Evolutionary conservation across 2,113 vertebrate genomes (phyloP).

Genomic region (Acrocephalus kingi): DNA sequence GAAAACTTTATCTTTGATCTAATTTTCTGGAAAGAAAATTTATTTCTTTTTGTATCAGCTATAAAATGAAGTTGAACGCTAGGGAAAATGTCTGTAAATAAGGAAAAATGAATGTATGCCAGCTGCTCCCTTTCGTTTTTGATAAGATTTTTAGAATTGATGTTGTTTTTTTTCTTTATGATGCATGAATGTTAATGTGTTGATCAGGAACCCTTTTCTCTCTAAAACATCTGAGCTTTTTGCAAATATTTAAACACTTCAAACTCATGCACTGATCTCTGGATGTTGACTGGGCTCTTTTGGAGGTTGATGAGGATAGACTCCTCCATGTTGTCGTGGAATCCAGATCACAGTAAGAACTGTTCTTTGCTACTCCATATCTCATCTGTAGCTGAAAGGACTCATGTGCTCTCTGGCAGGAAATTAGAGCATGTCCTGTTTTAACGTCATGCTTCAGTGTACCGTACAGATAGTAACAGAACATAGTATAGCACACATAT

Average conservation of each 20-base stretch:
- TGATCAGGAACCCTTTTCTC: not conserved
- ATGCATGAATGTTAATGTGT: slow-evolving; percentile 20
- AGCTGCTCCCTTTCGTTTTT: slow-evolving; percentile 56
- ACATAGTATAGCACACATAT: not conserved
- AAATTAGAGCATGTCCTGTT: not conserved
- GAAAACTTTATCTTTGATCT: slow-evolving; percentile 47
- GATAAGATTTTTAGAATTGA: slow-evolving; percentile 29
- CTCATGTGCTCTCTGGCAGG: not conserved
- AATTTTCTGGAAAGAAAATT: slow-evolving; percentile 46
- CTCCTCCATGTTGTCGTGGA: not conserved
- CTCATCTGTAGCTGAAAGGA: not conserved
- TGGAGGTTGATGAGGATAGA: not conserved
- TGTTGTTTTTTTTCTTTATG: slow-evolving; percentile 29
- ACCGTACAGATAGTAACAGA: not conserved
- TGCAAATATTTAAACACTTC: not conserved
- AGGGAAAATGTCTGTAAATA: slow-evolving; percentile 37
- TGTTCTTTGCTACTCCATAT: not conserved
- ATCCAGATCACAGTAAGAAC: not conserved
- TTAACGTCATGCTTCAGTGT: accelerated
- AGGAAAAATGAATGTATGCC: slow-evolving; percentile 45
- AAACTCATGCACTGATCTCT: not conserved
- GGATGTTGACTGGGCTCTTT: not conserved
- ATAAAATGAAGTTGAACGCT: slow-evolving; percentile 48
- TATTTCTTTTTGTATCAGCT: slow-evolving; percentile 29
- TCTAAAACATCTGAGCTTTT: not conserved